Evolutionary conservation across 2,113 vertebrate genomes (phyloP).

Genomic region (Numida meleagris): DNA sequence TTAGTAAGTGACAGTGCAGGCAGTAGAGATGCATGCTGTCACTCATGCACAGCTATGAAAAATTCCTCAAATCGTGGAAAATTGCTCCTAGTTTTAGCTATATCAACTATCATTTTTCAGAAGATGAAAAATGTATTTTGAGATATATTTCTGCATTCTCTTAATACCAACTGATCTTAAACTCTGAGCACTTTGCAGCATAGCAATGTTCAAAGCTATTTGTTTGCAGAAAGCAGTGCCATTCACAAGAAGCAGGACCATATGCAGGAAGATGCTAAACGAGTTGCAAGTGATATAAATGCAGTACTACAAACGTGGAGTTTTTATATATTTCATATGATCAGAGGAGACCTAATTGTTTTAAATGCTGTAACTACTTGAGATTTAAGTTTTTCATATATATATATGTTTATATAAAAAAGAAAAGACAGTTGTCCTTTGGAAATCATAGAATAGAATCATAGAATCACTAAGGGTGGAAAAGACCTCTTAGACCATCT

Average conservation of each 20-base stretch:
- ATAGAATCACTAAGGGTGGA: no score
- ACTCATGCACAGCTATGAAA: conserved; percentile 38
- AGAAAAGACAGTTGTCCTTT: not conserved
- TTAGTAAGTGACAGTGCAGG: conserved; percentile 42
- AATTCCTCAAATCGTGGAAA: conserved; percentile 51
- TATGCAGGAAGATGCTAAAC: not conserved
- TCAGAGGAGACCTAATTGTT: not conserved
- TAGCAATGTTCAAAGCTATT: not conserved
- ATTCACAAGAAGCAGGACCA: not conserved
- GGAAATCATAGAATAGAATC: not conserved
- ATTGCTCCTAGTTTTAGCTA: conserved; percentile 50
- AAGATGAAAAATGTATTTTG: conserved; percentile 30
- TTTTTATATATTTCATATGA: not conserved
- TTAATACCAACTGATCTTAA: not conserved
- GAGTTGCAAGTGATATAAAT: not conserved
- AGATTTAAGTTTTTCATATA: not conserved
- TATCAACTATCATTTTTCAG: conserved; percentile 21
- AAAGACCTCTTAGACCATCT: no score
- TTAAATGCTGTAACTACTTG: not conserved
- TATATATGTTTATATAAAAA: no score
- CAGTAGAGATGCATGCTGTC: conserved; percentile 22
- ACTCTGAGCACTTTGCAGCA: not conserved
- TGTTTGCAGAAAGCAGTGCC: not conserved
- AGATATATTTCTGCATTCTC: not conserved
- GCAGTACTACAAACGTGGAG: not conserved